Evolutionary conservation across 2,888 invertebrate genomes (phyloP).

Genomic region (Prostheceraeus crozeri): DNA sequence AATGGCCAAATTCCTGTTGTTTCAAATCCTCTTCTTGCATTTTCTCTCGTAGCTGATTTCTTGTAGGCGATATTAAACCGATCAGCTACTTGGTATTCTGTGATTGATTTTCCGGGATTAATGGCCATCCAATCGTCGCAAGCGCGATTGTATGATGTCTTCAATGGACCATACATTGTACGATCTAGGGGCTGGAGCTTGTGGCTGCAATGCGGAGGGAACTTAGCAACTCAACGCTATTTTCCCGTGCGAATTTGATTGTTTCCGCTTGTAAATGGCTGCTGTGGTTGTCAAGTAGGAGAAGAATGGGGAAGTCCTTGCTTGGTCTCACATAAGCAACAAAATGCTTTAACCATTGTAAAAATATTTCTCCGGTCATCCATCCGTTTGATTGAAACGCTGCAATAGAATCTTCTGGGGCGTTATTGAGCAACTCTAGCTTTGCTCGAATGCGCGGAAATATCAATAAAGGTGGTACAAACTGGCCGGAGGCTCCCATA

Average conservation of each 20-base stretch:
- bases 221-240: slow-evolving; percentile 3
- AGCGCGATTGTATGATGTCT: slow-evolving; percentile 44
- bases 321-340: not conserved
- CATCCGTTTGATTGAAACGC: slow-evolving; percentile 12
- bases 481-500: not conserved
- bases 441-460: slow-evolving; percentile 17
- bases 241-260: slow-evolving; percentile 2
- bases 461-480: slow-evolving; percentile 15
- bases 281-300: slow-evolving; percentile 14
- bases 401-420: not conserved
- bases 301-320: not conserved
- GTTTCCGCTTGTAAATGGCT: not conserved
- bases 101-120: slow-evolving; percentile 48
- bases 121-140: slow-evolving; percentile 48
- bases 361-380: slow-evolving; percentile 10
- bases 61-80: slow-evolving; percentile 22
- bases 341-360: slow-evolving; percentile 20
- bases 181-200: slow-evolving; percentile 10
- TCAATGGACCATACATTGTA: slow-evolving; percentile 41
- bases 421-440: slow-evolving; percentile 1
- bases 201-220: slow-evolving; percentile 16
- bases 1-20: slow-evolving; percentile 27
- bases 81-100: slow-evolving; percentile 43
- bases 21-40: slow-evolving; percentile 4
- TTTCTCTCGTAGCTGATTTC: slow-evolving; percentile 6